Base-by-base conservation (phyloP, 1,140 invertebrate genomes). In the Phenacoccus solenopsis region DNA sequence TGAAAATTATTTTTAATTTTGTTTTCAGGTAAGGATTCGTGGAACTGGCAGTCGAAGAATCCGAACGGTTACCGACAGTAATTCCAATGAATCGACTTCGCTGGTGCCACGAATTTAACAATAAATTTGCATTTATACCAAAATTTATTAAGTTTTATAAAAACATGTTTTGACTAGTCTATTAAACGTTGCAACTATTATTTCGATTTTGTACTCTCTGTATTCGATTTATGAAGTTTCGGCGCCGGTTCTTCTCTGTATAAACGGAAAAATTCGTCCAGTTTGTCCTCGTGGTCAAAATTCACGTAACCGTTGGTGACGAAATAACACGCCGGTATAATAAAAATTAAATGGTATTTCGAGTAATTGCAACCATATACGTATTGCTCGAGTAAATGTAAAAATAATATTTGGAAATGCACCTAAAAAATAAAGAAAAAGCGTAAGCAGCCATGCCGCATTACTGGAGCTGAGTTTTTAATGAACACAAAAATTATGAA, bases 11-110 rank as follows among this genome's bases (percentile, higher is more conserved):
- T 69, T 57, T 71, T 74, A 73, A 56, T 70, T 73, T 72, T 73
- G 70, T 71, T 76, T 79, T 28, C 75, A 88, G 87, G 87, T 81
- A 79, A 79, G 73, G 93, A 97, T 78, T 87, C 90, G 3, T 98
- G 94, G 94, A 85, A 84, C 61, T 97, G 94, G 94, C 94, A 96
- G 79, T 86, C 86, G 70, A 83, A 81, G 67, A 94, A 96, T 81
- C 93, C 94, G 9, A 85, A 89, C 73, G 94, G 94, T 5, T 94
- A 83, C 61, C 28, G 69, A 67, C 32, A 35, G 13, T 57, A 28
- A 69, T 22, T 28, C 16, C 32, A 22, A 69, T 22, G n/a, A n/a
- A n/a, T n/a, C n/a, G 59, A 64, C 21, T 32, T 16, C 27, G 16
- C 20, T 49, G 38, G 38, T 49, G 38, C 38, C 38, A 49, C 20